Conservation (phyloP, 2,797 vertebrate species). For the Silurus aristotelis region DNA sequence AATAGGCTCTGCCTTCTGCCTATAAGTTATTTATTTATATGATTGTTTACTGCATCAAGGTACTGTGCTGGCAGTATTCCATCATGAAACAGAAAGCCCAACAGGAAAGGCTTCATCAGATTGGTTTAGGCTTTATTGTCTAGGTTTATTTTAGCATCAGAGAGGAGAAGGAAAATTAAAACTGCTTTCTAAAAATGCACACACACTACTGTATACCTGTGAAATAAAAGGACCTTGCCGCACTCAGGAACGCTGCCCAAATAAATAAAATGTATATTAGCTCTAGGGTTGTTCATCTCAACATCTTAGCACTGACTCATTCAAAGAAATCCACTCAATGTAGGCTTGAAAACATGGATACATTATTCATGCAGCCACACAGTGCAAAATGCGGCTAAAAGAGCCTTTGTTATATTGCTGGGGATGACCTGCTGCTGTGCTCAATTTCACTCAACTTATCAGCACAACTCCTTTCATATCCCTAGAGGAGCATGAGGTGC, state of each 20-base stretch:
- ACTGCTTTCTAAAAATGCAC: background rate
- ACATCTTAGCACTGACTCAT: constrained; percentile 17
- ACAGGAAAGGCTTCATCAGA: constrained; percentile 14
- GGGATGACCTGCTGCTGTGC: constrained; percentile 46
- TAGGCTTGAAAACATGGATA: constrained; percentile 25
- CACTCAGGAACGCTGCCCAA: background rate
- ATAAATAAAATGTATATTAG: constrained; percentile 13
- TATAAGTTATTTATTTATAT: constrained; percentile 47
- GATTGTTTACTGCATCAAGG: constrained; percentile 32
- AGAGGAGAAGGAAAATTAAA: constrained; percentile 19
- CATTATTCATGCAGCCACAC: constrained; percentile 40
- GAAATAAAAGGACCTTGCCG: background rate
- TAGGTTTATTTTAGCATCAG: constrained; percentile 19
- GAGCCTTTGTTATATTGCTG: constrained; percentile 38
- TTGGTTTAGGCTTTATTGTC: constrained; percentile 9
- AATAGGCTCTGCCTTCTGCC: constrained; percentile 44
- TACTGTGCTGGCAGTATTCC: constrained; percentile 23
- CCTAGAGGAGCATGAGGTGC: constrained; percentile 34
- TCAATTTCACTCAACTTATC: constrained; percentile 44
- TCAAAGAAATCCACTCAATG: constrained; percentile 8
- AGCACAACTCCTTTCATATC: constrained; percentile 41
- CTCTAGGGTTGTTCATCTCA: background rate
- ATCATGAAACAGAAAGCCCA: constrained; percentile 25
- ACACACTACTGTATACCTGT: background rate
- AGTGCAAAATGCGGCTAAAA: constrained; percentile 30